Percentiles rank a stretch among this genome's conserved stretches.
Conservation (phyloP, 1,140 invertebrate species). For the Dinoponera quadriceps region DNA sequence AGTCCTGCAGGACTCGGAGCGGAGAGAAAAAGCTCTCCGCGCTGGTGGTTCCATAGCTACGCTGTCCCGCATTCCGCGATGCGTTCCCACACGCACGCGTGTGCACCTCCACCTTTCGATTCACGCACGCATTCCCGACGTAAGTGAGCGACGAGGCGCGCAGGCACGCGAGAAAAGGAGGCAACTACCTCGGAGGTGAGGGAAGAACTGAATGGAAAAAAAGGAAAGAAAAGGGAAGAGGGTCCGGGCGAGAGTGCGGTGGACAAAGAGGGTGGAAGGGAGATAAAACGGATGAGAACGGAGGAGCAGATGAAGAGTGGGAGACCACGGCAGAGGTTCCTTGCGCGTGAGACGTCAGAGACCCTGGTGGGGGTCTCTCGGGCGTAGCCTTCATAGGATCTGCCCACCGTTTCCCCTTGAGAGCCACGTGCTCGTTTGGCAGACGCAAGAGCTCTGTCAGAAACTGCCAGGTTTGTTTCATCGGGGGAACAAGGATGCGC, state of each 20-base stretch:
- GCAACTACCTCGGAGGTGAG: constrained; percentile 27
- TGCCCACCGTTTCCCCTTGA: constrained; percentile 70
- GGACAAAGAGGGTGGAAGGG: constrained; percentile 46
- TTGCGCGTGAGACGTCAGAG: constrained; percentile 67
- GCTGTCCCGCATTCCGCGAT: constrained; percentile 77
- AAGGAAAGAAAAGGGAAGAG: constrained; percentile 60
- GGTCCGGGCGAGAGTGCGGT: background rate
- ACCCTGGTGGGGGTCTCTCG: constrained; percentile 63
- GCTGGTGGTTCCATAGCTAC: constrained; percentile 75
- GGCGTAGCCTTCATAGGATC: constrained; percentile 70
- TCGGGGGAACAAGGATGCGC: background rate
- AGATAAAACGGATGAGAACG: constrained; percentile 27
- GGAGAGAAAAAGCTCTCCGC: constrained; percentile 64
- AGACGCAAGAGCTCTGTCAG: constrained; percentile 16
- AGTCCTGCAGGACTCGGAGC: constrained; percentile 56
- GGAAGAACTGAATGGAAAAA: constrained; percentile 66
- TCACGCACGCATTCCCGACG: constrained; percentile 78
- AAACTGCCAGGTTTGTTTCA: background rate
- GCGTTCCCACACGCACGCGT: constrained; percentile 78
- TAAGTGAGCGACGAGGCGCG: constrained; percentile 28
- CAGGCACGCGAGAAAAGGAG: constrained; percentile 2
- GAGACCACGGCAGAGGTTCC: constrained; percentile 70
- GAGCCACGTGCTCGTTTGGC: constrained; percentile 76
- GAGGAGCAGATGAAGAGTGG: constrained; percentile 59
- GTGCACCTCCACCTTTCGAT: constrained; percentile 75